phyloP scores from a whole-genome alignment of 2,888 invertebrate genomes.

The Protonemura montana region DNA sequence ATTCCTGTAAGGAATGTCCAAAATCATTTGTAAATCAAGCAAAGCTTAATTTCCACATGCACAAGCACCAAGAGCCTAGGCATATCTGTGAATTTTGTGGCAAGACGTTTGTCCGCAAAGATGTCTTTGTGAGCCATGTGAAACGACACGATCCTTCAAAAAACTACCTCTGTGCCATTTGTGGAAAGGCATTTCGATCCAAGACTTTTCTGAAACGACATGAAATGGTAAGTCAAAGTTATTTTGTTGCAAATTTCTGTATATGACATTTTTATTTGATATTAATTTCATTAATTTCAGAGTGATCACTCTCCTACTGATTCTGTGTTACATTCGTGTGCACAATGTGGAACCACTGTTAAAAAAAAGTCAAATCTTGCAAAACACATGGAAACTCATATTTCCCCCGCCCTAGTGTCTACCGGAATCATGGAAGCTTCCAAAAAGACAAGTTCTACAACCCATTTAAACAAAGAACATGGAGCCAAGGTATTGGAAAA shows the following conservation, averaged over 20 bases:
- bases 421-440: background rate
- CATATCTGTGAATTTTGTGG: constrained; percentile 10
- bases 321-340: background rate
- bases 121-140: background rate
- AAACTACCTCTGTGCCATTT: background rate
- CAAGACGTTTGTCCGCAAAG: constrained; percentile 3
- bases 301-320: background rate
- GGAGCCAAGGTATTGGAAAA: background rate
- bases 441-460: background rate
- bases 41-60: background rate
- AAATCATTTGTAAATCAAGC: constrained; percentile 13
- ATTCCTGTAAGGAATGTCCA: background rate
- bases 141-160: background rate
- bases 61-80: background rate
- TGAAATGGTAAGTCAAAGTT: background rate
- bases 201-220: background rate
- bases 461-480: background rate
- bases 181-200: background rate
- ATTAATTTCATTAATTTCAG: background rate
- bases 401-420: background rate
- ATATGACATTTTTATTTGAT: too few species aligned
- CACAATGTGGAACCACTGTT: background rate
- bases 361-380: background rate
- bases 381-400: background rate
- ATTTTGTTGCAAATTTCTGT: background rate